Evolutionary conservation across 2,797 vertebrate species (phyloP).

Genomic region (Cuniculus paca): DNA sequence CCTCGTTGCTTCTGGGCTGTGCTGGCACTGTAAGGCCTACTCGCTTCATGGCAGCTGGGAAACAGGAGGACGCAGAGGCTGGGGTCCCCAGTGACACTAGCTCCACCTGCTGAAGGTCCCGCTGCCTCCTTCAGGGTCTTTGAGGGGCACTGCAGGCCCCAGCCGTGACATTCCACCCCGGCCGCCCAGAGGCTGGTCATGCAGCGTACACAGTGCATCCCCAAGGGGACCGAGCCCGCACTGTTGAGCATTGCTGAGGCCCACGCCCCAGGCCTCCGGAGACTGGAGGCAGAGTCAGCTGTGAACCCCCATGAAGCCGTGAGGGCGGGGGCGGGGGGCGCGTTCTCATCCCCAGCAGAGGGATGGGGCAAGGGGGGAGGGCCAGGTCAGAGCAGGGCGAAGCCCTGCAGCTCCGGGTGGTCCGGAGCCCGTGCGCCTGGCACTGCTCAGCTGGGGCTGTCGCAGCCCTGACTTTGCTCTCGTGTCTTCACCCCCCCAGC

Average conservation of each 20-base stretch:
- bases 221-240: not conserved
- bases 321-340: not conserved
- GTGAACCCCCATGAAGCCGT: not conserved
- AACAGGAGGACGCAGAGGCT: not conserved
- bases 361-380: not conserved
- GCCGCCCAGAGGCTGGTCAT: not conserved
- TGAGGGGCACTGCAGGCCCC: not conserved
- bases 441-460: not conserved
- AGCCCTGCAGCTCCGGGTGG: not conserved
- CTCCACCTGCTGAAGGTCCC: not conserved
- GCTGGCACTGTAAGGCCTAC: not conserved
- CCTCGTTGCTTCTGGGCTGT: not conserved
- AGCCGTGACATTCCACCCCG: not conserved
- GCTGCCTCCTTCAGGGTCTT: no score
- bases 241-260: not conserved
- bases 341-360: not conserved
- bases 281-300: not conserved
- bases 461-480: not conserved
- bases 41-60: not conserved
- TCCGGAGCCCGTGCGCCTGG: not conserved
- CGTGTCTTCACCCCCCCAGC: not conserved
- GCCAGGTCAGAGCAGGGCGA: not conserved
- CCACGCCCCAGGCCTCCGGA: not conserved
- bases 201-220: not conserved
- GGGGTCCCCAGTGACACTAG: not conserved